These are phyloP conservation scores for Cheumatopsyche charites DNA, from an alignment of 1,140 invertebrate species.

Conservation along the genomic window DNA sequence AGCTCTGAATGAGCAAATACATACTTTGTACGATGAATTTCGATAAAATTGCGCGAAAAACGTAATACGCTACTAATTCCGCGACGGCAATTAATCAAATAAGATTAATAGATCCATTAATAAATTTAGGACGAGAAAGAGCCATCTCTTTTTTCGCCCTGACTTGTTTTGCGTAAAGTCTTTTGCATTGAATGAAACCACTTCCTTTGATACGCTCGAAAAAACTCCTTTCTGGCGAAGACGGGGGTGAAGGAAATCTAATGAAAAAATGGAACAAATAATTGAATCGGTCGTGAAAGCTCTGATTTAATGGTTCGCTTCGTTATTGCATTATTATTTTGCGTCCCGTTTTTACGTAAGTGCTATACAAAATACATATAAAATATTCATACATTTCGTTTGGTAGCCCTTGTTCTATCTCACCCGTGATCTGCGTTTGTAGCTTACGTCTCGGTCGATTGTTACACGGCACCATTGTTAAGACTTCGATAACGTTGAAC, in stretches of 20 bases:
- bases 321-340: neutral
- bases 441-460: constrained; percentile 28
- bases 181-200: constrained; percentile 7
- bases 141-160: neutral
- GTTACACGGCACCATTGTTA: constrained; percentile 43
- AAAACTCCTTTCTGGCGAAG: neutral
- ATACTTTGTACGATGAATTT: no score
- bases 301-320: constrained; percentile 12
- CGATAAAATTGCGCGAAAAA: no score
- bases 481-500: constrained; percentile 38
- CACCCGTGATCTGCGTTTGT: neutral
- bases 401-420: constrained; percentile 26
- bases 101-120: constrained; percentile 23
- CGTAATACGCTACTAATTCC: neutral
- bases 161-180: neutral
- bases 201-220: constrained; percentile 23
- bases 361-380: neutral
- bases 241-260: neutral
- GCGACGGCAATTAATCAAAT: constrained; percentile 9
- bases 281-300: constrained; percentile 16
- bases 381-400: neutral
- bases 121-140: neutral
- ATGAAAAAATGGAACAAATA: constrained; percentile 22
- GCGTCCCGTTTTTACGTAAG: no score
- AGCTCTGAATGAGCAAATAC: no score